Conservation (phyloP, 2,888 invertebrate genomes). For the Volucella inflata region DNA sequence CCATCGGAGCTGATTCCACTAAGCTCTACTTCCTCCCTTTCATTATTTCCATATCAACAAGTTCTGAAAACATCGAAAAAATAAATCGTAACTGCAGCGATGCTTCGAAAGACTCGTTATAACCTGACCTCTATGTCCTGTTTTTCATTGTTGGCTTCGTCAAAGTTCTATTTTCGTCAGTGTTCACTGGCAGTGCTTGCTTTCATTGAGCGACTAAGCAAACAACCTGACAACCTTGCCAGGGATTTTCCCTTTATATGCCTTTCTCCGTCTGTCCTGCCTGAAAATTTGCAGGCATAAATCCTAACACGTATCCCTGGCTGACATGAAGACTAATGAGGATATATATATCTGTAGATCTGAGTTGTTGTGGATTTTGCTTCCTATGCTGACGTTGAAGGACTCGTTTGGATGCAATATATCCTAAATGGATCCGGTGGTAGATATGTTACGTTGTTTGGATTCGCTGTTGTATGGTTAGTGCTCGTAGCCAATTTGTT, state of each 20-base stretch:
- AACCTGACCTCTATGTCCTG: too few relatives aligned
- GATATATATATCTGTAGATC: constrained; percentile 64
- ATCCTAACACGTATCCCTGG: constrained; percentile 67
- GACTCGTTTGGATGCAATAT: constrained; percentile 21
- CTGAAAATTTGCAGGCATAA: constrained; percentile 58
- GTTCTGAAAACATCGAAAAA: too few relatives aligned
- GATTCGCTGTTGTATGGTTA: constrained; percentile 51
- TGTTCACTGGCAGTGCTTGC: constrained; percentile 29
- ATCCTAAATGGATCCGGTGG: constrained; percentile 12
- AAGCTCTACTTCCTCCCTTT: too few relatives aligned
- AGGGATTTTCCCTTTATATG: constrained; percentile 6
- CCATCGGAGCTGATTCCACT: too few relatives aligned
- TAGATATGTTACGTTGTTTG: neutral
- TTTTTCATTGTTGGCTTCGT: neutral
- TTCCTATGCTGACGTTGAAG: constrained; percentile 9
- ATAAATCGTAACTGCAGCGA: too few relatives aligned
- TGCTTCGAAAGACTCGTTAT: too few relatives aligned
- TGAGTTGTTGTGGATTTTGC: constrained; percentile 40
- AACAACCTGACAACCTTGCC: constrained; percentile 39
- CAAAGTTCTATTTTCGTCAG: constrained; percentile 43
- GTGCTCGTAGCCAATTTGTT: constrained; percentile 65
- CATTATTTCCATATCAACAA: too few relatives aligned
- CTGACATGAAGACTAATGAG: constrained; percentile 74
- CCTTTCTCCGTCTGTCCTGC: constrained; percentile 28
- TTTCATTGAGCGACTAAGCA: constrained; percentile 62